Conservation (phyloP, 30 jellyfish, hydroid and myxozoan species). For the Rhopilema esculentum region DNA sequence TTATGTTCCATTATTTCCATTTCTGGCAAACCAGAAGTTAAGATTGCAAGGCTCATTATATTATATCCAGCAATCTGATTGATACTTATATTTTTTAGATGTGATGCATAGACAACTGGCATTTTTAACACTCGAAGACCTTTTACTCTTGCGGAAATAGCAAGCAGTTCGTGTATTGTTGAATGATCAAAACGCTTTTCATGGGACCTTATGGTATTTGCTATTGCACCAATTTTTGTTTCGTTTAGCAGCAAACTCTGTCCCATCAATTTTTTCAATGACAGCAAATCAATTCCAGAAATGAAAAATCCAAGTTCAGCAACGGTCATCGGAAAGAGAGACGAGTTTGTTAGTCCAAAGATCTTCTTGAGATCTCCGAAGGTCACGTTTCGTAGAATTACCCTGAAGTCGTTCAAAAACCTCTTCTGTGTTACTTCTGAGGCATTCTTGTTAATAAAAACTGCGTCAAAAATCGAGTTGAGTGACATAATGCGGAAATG, state of each 20-base stretch:
- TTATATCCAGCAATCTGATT: background rate
- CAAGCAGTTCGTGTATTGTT: no score
- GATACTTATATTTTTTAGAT: slow-evolving; percentile 6
- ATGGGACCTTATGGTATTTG: no score
- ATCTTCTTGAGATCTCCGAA: slow-evolving; percentile 2
- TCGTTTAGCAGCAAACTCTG: background rate
- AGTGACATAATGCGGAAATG: slow-evolving; percentile 14
- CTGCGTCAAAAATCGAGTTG: background rate
- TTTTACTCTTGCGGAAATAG: no score
- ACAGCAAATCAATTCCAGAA: background rate
- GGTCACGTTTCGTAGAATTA: background rate
- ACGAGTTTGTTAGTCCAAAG: background rate
- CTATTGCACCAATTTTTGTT: background rate
- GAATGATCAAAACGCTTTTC: no score
- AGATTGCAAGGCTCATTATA: slow-evolving; percentile 13
- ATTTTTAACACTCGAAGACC: no score
- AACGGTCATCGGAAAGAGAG: background rate
- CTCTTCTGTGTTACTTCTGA: slow-evolving; percentile 4
- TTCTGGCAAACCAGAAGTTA: slow-evolving; percentile 12
- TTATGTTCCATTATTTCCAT: slow-evolving; percentile 1
- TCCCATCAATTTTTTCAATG: no score
- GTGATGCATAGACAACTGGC: slow-evolving; percentile 39
- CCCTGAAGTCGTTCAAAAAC: slow-evolving; percentile 6
- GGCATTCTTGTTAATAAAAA: slow-evolving; percentile 3
- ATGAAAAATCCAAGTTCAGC: background rate